Percentiles rank a stretch among this genome's conserved stretches.
These are phyloP conservation scores for Agriopis marginaria DNA, from an alignment of 2,888 invertebrate species.

Conservation along the genomic window DNA sequence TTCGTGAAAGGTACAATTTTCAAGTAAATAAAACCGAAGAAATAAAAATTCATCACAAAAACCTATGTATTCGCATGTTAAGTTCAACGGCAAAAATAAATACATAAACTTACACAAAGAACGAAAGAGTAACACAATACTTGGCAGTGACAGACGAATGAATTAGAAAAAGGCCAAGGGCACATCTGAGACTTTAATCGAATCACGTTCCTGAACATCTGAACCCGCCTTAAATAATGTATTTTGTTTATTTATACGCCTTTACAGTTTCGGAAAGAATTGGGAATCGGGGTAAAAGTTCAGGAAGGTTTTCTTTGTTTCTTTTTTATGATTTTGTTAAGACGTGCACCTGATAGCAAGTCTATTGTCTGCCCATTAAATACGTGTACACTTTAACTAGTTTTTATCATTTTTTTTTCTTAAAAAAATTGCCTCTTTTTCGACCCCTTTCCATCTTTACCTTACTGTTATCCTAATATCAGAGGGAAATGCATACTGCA, in stretches of 20 bases:
- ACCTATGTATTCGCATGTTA: neutral
- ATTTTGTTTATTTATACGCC: constrained; percentile 36
- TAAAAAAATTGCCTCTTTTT: too few species aligned
- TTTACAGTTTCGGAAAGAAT: constrained; percentile 25
- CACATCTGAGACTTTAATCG: constrained; percentile 37
- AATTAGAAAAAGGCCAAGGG: constrained; percentile 34
- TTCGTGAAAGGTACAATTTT: too few species aligned
- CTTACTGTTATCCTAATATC: too few species aligned
- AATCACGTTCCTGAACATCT: constrained; percentile 37
- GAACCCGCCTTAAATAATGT: constrained; percentile 39
- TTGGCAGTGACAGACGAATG: constrained; percentile 32
- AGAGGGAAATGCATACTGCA: too few species aligned
- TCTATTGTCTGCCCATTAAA: too few species aligned
- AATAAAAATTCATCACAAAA: too few species aligned
- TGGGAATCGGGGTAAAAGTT: constrained; percentile 15
- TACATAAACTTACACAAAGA: constrained; percentile 13
- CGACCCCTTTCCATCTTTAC: too few species aligned
- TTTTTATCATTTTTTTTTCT: too few species aligned
- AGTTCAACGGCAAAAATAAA: neutral
- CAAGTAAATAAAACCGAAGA: too few species aligned
- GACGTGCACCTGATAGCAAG: neutral
- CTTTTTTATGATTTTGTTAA: neutral
- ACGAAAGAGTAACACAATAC: constrained; percentile 22
- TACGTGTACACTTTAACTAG: too few species aligned
- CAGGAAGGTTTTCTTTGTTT: constrained; percentile 8